phyloP scores from a whole-genome alignment of 1,140 invertebrate species.

The Aethina tumida region DNA sequence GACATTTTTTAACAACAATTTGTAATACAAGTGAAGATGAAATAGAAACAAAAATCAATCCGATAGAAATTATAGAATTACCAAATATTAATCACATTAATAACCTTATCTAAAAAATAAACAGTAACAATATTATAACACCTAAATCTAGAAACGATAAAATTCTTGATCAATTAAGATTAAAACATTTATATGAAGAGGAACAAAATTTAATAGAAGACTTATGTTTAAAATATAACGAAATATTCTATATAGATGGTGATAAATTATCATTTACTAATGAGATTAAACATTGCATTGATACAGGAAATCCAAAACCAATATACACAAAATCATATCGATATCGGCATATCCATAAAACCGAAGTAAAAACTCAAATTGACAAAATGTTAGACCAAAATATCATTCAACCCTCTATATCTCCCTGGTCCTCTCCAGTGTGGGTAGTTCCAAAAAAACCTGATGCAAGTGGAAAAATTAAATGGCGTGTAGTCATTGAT shows the following conservation, averaged over 20 bases:
- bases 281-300: conserved; percentile 9
- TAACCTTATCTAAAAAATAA: too few species aligned
- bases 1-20: too few species aligned
- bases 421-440: conserved; percentile 11
- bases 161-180: too few species aligned
- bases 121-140: too few species aligned
- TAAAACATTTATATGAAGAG: conserved; percentile 2
- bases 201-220: conserved; percentile 3
- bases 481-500: conserved; percentile 33
- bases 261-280: conserved; percentile 7
- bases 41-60: too few species aligned
- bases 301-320: conserved; percentile 5
- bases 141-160: too few species aligned
- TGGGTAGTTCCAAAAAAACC: conserved; percentile 28
- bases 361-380: conserved; percentile 19
- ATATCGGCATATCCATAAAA: conserved; percentile 14
- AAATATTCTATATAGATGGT: conserved; percentile 11
- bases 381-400: conserved; percentile 17
- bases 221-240: not conserved
- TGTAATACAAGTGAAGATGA: too few species aligned
- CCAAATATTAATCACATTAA: too few species aligned
- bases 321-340: conserved; percentile 15
- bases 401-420: conserved; percentile 16
- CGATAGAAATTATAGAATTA: too few species aligned
- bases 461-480: conserved; percentile 24